phyloP scores from a whole-genome alignment of 2,888 invertebrate species.

The Clepsis dumicolana region DNA sequence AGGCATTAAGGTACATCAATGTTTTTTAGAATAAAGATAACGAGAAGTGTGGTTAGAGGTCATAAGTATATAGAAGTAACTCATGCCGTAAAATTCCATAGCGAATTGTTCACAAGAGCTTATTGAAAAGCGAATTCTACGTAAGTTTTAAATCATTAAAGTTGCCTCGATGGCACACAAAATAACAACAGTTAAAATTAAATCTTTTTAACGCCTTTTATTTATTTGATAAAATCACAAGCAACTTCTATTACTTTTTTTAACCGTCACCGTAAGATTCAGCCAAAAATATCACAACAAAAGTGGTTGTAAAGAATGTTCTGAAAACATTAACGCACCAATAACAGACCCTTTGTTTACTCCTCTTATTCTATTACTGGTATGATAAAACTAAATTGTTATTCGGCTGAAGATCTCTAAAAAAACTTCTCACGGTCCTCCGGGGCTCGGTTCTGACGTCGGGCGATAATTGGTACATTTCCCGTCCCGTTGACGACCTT shows the following conservation, averaged over 20 bases:
- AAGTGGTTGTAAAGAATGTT: background rate
- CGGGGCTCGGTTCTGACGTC: conserved; percentile 50
- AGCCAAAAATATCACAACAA: background rate
- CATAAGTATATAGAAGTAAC: too few relatives aligned
- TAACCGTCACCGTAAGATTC: background rate
- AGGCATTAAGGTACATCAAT: background rate
- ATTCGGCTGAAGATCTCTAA: conserved; percentile 26
- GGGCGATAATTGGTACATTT: conserved; percentile 65
- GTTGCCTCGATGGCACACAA: background rate
- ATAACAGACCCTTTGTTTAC: conserved; percentile 10
- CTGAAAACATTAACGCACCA: background rate
- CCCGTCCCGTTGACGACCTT: conserved; percentile 58
- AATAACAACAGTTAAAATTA: background rate
- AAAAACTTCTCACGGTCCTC: conserved; percentile 31
- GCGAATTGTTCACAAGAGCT: background rate
- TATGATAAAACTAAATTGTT: conserved; percentile 39
- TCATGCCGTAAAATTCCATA: background rate
- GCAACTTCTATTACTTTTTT: background rate
- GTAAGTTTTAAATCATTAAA: background rate
- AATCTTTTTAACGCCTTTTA: background rate
- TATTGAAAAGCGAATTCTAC: background rate
- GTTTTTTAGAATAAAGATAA: background rate
- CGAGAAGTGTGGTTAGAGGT: background rate
- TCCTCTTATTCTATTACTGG: conserved; percentile 35
- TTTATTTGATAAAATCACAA: background rate